These are phyloP conservation scores for Oryzias melastigma DNA, from an alignment of 2,113 vertebrate species.

Conservation along the genomic window DNA sequence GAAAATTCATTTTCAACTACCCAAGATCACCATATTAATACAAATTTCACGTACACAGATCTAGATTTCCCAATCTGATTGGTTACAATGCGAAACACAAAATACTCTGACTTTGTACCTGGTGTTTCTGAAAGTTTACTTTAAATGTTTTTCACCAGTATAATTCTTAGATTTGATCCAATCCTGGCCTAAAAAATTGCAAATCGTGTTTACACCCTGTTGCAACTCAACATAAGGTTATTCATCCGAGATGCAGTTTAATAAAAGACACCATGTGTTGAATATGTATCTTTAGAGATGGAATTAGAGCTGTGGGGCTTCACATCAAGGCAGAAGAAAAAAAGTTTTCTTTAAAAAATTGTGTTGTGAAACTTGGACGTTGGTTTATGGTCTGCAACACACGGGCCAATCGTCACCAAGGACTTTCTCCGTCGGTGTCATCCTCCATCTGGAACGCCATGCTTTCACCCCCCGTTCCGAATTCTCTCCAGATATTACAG, in stretches of 20 bases:
- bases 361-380: conserved; percentile 18
- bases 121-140: no score
- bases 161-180: neutral
- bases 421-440: conserved; percentile 26
- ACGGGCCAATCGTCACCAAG: conserved; percentile 7
- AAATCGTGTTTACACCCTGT: conserved; percentile 22
- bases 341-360: conserved; percentile 11
- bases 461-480: neutral
- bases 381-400: conserved; percentile 21
- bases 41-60: no score
- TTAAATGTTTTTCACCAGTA: neutral
- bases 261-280: conserved; percentile 39
- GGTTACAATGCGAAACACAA: no score
- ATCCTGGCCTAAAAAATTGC: neutral
- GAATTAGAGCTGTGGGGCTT: conserved; percentile 22
- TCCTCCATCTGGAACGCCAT: conserved; percentile 45
- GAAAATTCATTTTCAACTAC: no score
- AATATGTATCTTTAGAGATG: conserved; percentile 42
- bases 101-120: no score
- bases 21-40: no score
- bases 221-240: conserved; percentile 14
- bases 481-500: neutral
- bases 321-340: conserved; percentile 23
- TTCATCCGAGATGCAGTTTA: conserved; percentile 48
- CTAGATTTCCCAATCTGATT: no score